Evolutionary conservation across 2,888 invertebrate genomes (phyloP), one percentile per base, ranked within the genome.

Genomic region (Dryococelus australis): DNA sequence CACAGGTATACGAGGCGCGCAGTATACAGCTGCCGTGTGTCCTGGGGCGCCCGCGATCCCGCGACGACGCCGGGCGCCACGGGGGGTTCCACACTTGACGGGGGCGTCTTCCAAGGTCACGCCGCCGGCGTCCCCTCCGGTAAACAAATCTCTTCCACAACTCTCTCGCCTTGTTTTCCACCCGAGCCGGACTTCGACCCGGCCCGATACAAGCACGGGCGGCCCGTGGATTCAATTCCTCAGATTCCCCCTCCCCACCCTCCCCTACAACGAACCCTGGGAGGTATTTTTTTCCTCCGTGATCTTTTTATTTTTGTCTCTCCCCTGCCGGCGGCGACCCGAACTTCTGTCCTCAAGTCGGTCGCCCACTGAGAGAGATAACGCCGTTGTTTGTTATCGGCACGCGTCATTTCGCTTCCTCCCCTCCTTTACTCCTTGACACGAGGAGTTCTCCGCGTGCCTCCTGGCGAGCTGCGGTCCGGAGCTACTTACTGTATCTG

Each of bases 371-470:
- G 10, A 16, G 20, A 5, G 65, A 65, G 65, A 65, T 65, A 65
- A 65, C 65, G 65, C 16, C 65, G 65, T 65, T 47, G 47, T 47
- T 47, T 47, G 47, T 12, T 65, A 65, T 65, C 65, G 24, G 65
- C 65, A 65, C 65, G 65, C 65, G 65, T 65, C 65, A 16, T 65
- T 65, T 65, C 65, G 65, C 65, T 65, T 65, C 65, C 65, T 65
- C 20, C 65, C 65, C 65, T 16, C 65, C 65, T 65, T 24, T 20
- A 6, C 20, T 20, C 24, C 65, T 6, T 24, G 65, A 16, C 65
- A 65, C 65, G 16, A 9, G 12, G 47, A 47, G 6, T 47, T 9
- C 47, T 47, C 12, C 47, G 9, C 6, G 47, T 47, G 47, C 9
- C 47, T 47, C 12, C 47, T 12, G 6, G 9, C 12, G 47, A 12